Base-by-base conservation (phyloP, 2,888 invertebrate genomes). In the Athalia circularis region DNA sequence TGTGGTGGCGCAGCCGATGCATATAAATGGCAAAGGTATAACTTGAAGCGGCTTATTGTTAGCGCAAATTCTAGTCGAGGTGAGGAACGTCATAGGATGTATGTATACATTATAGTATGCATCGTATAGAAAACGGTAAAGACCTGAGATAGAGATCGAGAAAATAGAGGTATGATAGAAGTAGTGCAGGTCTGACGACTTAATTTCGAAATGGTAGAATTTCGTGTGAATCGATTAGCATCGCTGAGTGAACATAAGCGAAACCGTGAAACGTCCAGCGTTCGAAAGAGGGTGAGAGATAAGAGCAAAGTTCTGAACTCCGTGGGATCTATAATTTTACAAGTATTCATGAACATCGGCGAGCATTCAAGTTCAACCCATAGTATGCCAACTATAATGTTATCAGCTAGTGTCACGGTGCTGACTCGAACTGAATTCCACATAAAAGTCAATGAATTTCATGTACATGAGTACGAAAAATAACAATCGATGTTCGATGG, bases 211-310 rank as follows among this genome's bases (percentile, higher is more conserved):
- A 47, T 72, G 47, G 72, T 59, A 72, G 72, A 72, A 68, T 68
- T 50, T 52, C 13, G 68, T 29, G 68, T 13, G 68, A 68, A 72
- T 72, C 70, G 57, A 72, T 72, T 72, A 72, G 70, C 70, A 72
- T 72, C 59, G 57, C 70, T 57, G 59, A 72, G 70, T 72, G 61
- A 5, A 43, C 57, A 72, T 13, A 72, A 57, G 70, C 4, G 70
- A 47, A 72, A 57, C 45, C 59, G 70, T 57, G n/a, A 3, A 11
- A 2, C 57, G 45, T 57, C 59, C 70, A 57, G 70, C 45, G 15
- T 6, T 15, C 29, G 45, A 13, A 29, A 57, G 57, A 57, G 70
- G 70, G 70, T 72, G 72, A 72, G 72, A 72, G 72, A 72, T 72
- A 57, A 72, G 52, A 57, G 72, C 72, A 72, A 72, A 72, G 72